Evolutionary conservation across 2,113 vertebrate genomes (phyloP).

Genomic region (Platichthys stellatus): DNA sequence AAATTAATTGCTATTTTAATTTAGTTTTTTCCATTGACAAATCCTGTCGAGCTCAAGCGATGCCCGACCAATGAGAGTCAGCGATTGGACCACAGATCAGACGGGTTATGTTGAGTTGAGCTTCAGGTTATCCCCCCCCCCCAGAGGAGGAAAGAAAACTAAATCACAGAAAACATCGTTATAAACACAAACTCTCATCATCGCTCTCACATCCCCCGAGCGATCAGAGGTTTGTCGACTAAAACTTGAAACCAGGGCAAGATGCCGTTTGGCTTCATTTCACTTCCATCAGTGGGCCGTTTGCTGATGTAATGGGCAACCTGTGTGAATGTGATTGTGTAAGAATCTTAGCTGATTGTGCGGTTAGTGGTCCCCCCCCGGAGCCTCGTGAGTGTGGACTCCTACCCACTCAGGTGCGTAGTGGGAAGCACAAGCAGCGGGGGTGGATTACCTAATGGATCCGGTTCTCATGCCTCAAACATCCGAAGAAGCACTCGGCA

Average conservation of each 20-base stretch:
- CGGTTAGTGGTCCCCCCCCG: too few species aligned
- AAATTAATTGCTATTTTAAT: conserved; percentile 71
- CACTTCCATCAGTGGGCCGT: conserved; percentile 18
- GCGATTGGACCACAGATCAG: too few species aligned
- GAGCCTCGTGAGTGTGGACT: conserved; percentile 27
- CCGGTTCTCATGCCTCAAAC: conserved; percentile 44
- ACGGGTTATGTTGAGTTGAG: too few species aligned
- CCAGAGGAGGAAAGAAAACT: too few species aligned
- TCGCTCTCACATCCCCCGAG: conserved; percentile 6
- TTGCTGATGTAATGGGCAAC: conserved; percentile 63
- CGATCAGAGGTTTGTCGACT: too few species aligned
- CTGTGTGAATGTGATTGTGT: conserved; percentile 53
- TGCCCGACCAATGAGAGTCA: too few species aligned
- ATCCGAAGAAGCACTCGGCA: not conserved
- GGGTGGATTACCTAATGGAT: conserved; percentile 43
- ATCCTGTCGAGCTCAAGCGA: not conserved
- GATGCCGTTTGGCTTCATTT: too few species aligned
- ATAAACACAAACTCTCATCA: too few species aligned
- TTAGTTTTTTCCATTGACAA: conserved; percentile 43
- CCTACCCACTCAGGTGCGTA: conserved; percentile 43
- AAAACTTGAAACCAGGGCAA: too few species aligned
- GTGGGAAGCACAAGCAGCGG: conserved; percentile 29
- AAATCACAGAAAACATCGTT: too few species aligned
- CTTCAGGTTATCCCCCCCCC: too few species aligned
- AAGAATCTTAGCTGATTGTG: conserved; percentile 7